These are phyloP conservation scores for Ennomos fuscantarius DNA, from an alignment of 2,888 invertebrate genomes.

Conservation along the genomic window DNA sequence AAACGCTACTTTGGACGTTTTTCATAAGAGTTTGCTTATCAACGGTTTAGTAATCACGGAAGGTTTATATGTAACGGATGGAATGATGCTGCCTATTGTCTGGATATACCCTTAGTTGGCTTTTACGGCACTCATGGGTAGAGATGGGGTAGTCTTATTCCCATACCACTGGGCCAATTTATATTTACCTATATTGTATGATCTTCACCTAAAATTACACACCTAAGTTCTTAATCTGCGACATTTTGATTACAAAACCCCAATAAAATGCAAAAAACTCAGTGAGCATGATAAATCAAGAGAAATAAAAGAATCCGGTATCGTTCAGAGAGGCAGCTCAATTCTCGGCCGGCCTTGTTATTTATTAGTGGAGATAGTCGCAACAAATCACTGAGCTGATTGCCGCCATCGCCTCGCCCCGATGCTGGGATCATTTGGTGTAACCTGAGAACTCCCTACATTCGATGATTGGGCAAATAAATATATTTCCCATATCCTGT, in stretches of 20 bases:
- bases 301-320: constrained; percentile 56
- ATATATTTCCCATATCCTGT: constrained; percentile 84
- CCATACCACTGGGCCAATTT: too few relatives aligned
- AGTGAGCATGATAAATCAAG: constrained; percentile 60
- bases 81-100: too few relatives aligned
- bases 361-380: constrained; percentile 82
- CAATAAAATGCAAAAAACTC: constrained; percentile 57
- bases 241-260: constrained; percentile 33
- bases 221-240: constrained; percentile 14
- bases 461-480: constrained; percentile 85
- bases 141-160: too few relatives aligned
- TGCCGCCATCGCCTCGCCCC: constrained; percentile 48
- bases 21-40: too few relatives aligned
- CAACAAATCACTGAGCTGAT: constrained; percentile 80
- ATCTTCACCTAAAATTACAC: constrained; percentile 2
- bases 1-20: too few relatives aligned
- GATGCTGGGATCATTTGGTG: constrained; percentile 70
- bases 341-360: constrained; percentile 76
- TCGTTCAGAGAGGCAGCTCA: constrained; percentile 75
- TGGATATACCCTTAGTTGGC: too few relatives aligned
- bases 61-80: too few relatives aligned
- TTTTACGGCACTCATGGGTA: too few relatives aligned
- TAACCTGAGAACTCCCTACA: constrained; percentile 83
- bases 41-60: too few relatives aligned
- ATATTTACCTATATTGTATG: not conserved